phyloP scores from a whole-genome alignment of 2,888 invertebrate species.

The Limulus polyphemus region DNA sequence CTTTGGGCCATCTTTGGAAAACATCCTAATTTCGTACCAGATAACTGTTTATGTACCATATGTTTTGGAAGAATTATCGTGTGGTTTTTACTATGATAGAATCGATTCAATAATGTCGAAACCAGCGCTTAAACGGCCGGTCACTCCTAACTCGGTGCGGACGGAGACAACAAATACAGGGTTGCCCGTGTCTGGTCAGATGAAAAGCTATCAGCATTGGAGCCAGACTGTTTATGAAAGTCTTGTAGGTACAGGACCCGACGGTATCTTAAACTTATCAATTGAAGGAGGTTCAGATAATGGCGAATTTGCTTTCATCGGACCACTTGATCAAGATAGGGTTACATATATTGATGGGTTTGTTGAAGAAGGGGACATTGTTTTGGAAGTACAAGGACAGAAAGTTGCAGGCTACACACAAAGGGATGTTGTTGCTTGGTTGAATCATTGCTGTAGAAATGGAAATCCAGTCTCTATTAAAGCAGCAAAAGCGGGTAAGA shows the following conservation, averaged over 20 bases:
- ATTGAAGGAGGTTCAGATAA: constrained; percentile 43
- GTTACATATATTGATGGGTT: constrained; percentile 10
- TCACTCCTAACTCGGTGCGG: constrained; percentile 27
- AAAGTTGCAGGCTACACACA: constrained; percentile 47
- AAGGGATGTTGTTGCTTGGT: constrained; percentile 38
- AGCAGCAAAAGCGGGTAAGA: constrained; percentile 42
- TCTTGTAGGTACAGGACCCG: constrained; percentile 37
- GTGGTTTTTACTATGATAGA: too few species aligned
- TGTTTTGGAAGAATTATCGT: too few species aligned
- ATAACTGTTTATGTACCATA: too few species aligned
- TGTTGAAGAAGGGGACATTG: constrained; percentile 32
- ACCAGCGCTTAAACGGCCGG: constrained; percentile 34
- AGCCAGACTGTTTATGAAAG: constrained; percentile 38
- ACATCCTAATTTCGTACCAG: too few species aligned
- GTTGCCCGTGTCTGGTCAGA: constrained; percentile 11
- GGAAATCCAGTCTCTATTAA: constrained; percentile 43
- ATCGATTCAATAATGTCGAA: constrained; percentile 31
- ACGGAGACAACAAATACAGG: constrained; percentile 9
- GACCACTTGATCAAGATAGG: constrained; percentile 28
- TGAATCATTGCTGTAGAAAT: constrained; percentile 36
- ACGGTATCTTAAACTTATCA: constrained; percentile 37
- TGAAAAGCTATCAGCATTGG: constrained; percentile 34
- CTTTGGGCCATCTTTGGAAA: too few species aligned
- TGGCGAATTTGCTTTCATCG: constrained; percentile 37
- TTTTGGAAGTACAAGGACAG: constrained; percentile 45